Conservation (phyloP, 1,140 invertebrate genomes). For the Drosophila orena region DNA sequence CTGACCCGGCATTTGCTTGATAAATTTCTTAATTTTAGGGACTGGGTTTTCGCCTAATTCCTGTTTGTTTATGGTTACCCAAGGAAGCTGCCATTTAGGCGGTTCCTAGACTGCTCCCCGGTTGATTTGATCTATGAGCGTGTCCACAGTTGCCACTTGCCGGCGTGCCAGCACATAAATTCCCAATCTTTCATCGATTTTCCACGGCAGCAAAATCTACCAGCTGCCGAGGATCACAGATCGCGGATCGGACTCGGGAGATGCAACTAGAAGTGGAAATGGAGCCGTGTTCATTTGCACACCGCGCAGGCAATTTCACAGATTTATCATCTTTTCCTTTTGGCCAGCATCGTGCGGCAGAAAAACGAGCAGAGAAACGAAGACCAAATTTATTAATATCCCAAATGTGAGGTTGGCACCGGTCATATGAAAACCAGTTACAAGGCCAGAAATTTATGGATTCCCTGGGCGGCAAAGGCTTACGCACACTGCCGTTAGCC, state of each 20-base stretch:
- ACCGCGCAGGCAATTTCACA: conserved; percentile 53
- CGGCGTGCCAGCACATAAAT: conserved; percentile 65
- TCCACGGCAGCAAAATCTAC: conserved; percentile 13
- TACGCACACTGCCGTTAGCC: conserved; percentile 74
- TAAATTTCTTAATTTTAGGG: conserved; percentile 49
- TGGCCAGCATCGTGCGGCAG: conserved; percentile 47
- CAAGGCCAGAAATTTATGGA: conserved; percentile 45
- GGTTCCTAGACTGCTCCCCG: conserved; percentile 8
- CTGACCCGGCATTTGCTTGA: conserved; percentile 12
- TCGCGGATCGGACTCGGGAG: conserved; percentile 11
- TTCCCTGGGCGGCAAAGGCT: conserved; percentile 14
- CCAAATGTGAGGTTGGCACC: conserved; percentile 25
- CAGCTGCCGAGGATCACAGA: conserved; percentile 15
- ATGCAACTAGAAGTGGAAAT: conserved; percentile 23
- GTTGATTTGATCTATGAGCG: conserved; percentile 53
- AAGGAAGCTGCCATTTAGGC: conserved; percentile 12
- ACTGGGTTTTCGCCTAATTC: conserved; percentile 39
- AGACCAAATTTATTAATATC: conserved; percentile 62
- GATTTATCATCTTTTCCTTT: conserved; percentile 62
- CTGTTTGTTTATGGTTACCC: conserved; percentile 25
- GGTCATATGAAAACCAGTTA: conserved; percentile 53
- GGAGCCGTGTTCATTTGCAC: conserved; percentile 70
- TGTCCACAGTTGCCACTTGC: conserved; percentile 64
- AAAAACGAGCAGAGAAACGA: conserved; percentile 23
- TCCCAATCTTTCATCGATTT: conserved; percentile 49